A percentile compares a stretch with the other conserved stretches of the same genome.
Evolutionary conservation across 1,140 invertebrate genomes (phyloP).

Genomic region (Ooceraea biroi): DNA sequence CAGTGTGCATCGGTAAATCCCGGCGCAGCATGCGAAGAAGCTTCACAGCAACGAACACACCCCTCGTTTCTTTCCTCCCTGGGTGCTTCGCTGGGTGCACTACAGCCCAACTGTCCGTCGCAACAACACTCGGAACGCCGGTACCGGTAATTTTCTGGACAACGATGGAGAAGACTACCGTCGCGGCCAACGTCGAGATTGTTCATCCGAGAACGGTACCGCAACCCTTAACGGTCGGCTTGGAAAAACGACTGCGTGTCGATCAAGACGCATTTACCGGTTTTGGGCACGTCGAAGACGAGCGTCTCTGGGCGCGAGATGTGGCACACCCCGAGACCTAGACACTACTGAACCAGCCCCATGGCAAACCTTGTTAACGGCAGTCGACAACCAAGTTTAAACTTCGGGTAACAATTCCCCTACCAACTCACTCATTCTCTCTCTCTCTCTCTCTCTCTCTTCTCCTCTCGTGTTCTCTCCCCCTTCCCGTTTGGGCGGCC

Average conservation of each 20-base stretch:
- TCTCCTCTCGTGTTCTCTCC: constrained; percentile 66
- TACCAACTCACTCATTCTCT: constrained; percentile 76
- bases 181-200: background rate
- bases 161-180: background rate
- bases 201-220: background rate
- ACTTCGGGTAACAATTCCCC: constrained; percentile 86
- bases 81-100: constrained; percentile 38
- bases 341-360: constrained; percentile 86
- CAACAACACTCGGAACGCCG: constrained; percentile 6
- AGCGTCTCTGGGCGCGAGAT: constrained; percentile 79
- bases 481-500: constrained; percentile 36
- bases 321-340: constrained; percentile 85
- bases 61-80: background rate
- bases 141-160: background rate
- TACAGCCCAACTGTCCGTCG: background rate
- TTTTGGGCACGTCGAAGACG: constrained; percentile 63
- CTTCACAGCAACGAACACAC: too few relatives aligned
- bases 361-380: constrained; percentile 86
- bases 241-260: constrained; percentile 26
- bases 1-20: background rate
- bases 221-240: background rate
- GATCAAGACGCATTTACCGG: background rate
- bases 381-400: constrained; percentile 86
- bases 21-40: background rate
- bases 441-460: constrained; percentile 72